Conservation (phyloP, 2,113 vertebrate genomes). For the Herpetotheres cachinnans region DNA sequence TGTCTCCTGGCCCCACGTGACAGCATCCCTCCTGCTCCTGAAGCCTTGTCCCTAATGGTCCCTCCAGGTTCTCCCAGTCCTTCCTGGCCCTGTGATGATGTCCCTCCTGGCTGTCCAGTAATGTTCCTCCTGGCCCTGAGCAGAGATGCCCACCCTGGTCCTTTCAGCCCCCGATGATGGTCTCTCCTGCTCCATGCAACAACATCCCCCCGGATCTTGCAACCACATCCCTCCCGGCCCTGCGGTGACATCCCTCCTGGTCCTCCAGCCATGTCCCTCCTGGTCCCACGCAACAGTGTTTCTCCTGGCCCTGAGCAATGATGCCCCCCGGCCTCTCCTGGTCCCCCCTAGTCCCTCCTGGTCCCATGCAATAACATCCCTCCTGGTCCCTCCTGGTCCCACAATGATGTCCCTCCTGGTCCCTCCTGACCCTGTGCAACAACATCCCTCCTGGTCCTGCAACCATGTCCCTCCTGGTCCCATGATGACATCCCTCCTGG, state of each 20-base stretch:
- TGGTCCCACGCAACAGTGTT: no score
- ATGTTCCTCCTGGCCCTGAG: not conserved
- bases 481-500: no score
- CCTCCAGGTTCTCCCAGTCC: not conserved
- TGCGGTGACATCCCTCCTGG: not conserved
- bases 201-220: not conserved
- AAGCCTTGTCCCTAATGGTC: fast-evolving
- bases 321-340: no score
- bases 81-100: not conserved
- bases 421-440: no score
- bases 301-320: not conserved
- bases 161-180: not conserved
- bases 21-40: not conserved
- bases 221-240: not conserved
- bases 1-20: fast-evolving
- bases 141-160: not conserved
- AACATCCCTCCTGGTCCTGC: not conserved
- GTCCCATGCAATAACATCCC: not conserved
- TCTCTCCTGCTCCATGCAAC: not conserved
- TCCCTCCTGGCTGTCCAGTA: not conserved
- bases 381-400: not conserved
- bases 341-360: not conserved
- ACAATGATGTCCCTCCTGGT: not conserved
- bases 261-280: not conserved
- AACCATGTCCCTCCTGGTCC: not conserved